These are phyloP conservation scores for Larimichthys polyactis DNA, from an alignment of 2,113 vertebrate genomes.

Conservation along the genomic window DNA sequence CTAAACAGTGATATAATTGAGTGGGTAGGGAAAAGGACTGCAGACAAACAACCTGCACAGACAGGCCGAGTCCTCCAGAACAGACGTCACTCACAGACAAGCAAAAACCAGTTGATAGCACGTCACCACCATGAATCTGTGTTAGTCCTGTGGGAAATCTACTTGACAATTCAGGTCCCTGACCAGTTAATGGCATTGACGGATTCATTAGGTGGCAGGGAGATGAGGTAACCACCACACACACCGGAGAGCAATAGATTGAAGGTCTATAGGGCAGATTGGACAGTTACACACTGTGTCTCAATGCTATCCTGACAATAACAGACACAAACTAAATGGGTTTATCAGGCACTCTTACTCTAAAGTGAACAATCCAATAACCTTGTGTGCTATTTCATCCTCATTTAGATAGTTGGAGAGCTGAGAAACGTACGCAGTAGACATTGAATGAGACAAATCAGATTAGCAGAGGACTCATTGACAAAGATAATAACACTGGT, in stretches of 20 bases:
- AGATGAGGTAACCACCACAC: too few species aligned
- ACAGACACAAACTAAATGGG: slow-evolving; percentile 35
- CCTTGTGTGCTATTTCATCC: background rate
- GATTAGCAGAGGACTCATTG: background rate
- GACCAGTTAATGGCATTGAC: slow-evolving; percentile 38
- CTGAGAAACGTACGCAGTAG: background rate
- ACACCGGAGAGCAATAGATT: slow-evolving; percentile 23
- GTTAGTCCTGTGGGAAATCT: slow-evolving; percentile 55
- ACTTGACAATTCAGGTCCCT: slow-evolving; percentile 34
- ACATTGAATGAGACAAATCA: background rate
- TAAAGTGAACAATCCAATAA: slow-evolving; percentile 34
- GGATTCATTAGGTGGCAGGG: slow-evolving; percentile 29
- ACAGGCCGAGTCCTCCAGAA: background rate
- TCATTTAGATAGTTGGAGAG: background rate
- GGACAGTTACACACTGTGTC: slow-evolving; percentile 16
- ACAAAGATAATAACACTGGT: background rate
- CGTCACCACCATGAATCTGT: slow-evolving; percentile 18
- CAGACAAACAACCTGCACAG: background rate
- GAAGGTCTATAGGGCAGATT: slow-evolving; percentile 3
- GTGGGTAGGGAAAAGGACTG: background rate
- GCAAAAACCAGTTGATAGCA: slow-evolving; percentile 14
- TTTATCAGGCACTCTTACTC: slow-evolving; percentile 37
- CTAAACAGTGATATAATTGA: background rate
- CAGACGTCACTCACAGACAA: slow-evolving; percentile 6
- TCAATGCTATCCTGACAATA: slow-evolving; percentile 14